A percentile compares a stretch with the other conserved stretches of the same genome.
Evolutionary conservation across 2,888 invertebrate genomes (phyloP).

Genomic region (Erebia ligea): DNA sequence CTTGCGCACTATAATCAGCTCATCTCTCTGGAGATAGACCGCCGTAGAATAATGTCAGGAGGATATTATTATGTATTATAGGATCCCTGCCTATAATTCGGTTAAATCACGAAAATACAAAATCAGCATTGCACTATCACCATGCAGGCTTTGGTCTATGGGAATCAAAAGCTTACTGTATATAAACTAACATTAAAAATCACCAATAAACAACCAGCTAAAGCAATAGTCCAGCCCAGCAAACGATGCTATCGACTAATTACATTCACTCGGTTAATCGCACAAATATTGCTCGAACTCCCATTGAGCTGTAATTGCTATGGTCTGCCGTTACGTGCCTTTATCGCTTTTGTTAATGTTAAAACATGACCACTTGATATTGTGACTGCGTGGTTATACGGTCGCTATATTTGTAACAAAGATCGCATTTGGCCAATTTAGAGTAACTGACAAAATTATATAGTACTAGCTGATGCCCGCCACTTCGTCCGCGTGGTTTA

Average conservation of each 20-base stretch:
- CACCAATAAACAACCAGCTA: neutral
- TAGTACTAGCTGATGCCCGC: too few species aligned
- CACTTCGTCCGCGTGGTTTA: too few species aligned
- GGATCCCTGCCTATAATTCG: too few species aligned
- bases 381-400: slow-evolving; percentile 2
- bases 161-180: neutral
- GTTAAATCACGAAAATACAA: too few species aligned
- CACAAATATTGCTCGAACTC: slow-evolving; percentile 22
- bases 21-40: too few species aligned
- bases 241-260: slow-evolving; percentile 26
- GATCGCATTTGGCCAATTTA: slow-evolving; percentile 7
- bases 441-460: neutral
- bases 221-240: slow-evolving; percentile 2
- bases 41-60: too few species aligned
- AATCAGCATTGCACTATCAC: too few species aligned
- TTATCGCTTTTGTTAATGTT: slow-evolving; percentile 22
- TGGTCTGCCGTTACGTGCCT: slow-evolving; percentile 23
- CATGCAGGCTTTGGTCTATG: too few species aligned
- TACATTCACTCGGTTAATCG: slow-evolving; percentile 23
- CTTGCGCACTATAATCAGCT: too few species aligned
- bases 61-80: too few species aligned
- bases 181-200: neutral
- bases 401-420: neutral
- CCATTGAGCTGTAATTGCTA: slow-evolving; percentile 24
- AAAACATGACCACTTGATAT: slow-evolving; percentile 24